Base-by-base conservation (phyloP, 2,888 invertebrate genomes). In the Seira ritae region DNA sequence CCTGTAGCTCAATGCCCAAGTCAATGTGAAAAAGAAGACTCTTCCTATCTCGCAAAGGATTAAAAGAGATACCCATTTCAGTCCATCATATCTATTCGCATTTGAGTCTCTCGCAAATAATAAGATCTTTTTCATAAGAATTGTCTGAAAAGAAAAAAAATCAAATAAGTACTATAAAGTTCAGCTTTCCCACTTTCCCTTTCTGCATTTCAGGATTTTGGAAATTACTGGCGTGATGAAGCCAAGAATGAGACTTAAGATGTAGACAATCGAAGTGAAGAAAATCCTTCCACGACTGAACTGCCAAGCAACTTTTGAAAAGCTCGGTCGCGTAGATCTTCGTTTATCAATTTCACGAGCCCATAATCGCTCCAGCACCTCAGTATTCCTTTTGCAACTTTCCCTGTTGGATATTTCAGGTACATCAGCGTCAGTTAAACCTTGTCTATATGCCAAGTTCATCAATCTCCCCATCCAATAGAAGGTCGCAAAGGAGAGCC, bases 391-490 rank as follows among this genome's bases (percentile, higher is more conserved):
- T 37, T 81, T 67, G 65, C 86, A 86, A n/a, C 77, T 70, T 79
- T 89, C 89, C 22, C 83, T 74, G 0, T 68, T 17, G 1, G 87
- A 83, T 8, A 89, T 68, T 3, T 37, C 8, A 6, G 87, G 87
- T 17, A 89, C 73, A 10, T 84, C 80, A 0, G 70, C 22, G 15
- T 72, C 70, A 89, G 92, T 87, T 80, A 92, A 91, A 0, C 91
- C 90, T 17, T 90, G 85, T 1, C 90, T 90, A 60, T 92, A 92
- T 0, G 92, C 92, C 62, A 91, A 90, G 91, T 91, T 92, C 90
- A 93, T 91, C 73, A 92, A 91, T 3, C 90, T 90, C 0, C 92
- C 92, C 87, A 93, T 90, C 93, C 93, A 93, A 23, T 92, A 90
- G 85, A 91, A 92, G 17, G 91, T 92, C 60, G 92, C 90, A 84